Conservation (phyloP, 2,113 vertebrate genomes). For the Amphiprion ocellaris region DNA sequence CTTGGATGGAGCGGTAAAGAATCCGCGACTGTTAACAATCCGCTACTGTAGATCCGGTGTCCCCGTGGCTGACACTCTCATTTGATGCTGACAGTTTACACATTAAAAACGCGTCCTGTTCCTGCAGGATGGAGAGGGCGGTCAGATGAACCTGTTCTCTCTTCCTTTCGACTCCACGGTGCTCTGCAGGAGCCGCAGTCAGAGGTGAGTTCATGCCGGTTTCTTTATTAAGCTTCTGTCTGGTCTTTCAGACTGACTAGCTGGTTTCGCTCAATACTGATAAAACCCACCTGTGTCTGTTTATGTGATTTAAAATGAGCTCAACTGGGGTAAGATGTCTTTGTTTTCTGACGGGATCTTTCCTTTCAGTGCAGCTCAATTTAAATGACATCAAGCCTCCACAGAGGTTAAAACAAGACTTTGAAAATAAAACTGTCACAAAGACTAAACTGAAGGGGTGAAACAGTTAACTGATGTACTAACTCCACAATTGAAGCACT, state of each 20-base stretch:
- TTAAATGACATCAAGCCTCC: not conserved
- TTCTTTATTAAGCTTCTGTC: not conserved
- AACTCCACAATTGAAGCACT: too few species aligned
- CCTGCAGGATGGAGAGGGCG: not conserved
- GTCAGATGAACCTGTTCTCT: not conserved
- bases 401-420: not conserved
- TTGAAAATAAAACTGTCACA: not conserved
- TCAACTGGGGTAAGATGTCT: not conserved
- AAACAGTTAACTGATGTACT: too few species aligned
- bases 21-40: not conserved
- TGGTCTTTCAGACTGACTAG: not conserved
- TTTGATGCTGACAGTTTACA: not conserved
- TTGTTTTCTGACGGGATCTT: not conserved
- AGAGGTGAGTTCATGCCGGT: slow-evolving; percentile 39
- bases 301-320: not conserved
- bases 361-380: not conserved
- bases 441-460: too few species aligned
- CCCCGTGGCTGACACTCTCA: not conserved
- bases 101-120: not conserved
- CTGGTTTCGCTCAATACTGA: not conserved
- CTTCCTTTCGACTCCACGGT: not conserved
- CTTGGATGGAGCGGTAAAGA: not conserved
- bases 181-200: not conserved
- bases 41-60: not conserved
- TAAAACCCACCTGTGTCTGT: not conserved